phyloP scores from a whole-genome alignment of 2,888 invertebrate genomes.

The Suillia variegata region DNA sequence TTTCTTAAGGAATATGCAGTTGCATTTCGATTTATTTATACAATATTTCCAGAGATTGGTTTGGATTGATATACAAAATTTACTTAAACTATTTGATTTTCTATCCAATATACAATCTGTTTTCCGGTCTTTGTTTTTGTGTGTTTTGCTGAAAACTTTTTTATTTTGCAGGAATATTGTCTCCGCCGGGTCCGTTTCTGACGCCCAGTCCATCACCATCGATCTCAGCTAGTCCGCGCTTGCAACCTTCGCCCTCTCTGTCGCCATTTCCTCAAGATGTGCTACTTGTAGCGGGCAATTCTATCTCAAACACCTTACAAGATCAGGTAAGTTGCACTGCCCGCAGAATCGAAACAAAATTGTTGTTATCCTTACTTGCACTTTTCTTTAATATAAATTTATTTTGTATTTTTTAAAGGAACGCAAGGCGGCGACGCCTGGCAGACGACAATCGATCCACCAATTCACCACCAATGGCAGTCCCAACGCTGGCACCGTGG shows the following conservation, averaged over 20 bases:
- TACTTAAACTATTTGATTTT: too few relatives aligned
- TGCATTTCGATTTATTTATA: too few relatives aligned
- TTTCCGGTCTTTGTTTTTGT: too few relatives aligned
- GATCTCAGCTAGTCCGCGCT: constrained; percentile 62
- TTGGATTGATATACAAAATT: too few relatives aligned
- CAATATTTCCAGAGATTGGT: too few relatives aligned
- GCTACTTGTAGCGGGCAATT: constrained; percentile 60
- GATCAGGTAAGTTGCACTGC: constrained; percentile 58
- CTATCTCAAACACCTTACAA: constrained; percentile 60
- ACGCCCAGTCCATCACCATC: constrained; percentile 63
- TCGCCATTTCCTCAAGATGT: constrained; percentile 63
- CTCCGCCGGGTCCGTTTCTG: constrained; percentile 63
- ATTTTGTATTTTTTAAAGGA: constrained; percentile 43
- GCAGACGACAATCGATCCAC: constrained; percentile 61
- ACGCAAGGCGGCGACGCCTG: constrained; percentile 62
- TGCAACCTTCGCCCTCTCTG: constrained; percentile 62
- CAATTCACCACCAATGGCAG: constrained; percentile 60
- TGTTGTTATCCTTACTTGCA: constrained; percentile 6
- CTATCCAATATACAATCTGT: too few relatives aligned
- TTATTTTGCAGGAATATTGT: constrained; percentile 58
- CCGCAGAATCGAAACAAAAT: neutral
- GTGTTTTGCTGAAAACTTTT: too few relatives aligned
- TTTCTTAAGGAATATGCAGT: too few relatives aligned
- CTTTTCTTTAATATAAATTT: constrained; percentile 16
- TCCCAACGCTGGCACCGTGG: constrained; percentile 61